Base-by-base conservation (phyloP, 2,797 vertebrate species). In the Darevskia nairensis region DNA sequence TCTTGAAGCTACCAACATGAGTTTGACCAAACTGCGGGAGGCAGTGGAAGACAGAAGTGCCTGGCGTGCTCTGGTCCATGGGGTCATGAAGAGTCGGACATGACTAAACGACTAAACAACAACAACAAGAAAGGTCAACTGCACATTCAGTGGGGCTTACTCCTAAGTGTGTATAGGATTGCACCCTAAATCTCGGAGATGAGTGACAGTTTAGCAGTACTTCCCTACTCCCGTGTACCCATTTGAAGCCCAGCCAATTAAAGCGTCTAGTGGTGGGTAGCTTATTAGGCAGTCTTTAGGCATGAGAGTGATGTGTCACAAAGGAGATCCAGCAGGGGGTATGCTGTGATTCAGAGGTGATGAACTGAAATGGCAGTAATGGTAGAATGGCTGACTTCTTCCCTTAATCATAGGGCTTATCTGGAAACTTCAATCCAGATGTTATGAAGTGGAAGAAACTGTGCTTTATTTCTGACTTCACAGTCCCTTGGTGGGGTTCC, bases 221-320 rank as follows among this genome's bases (percentile, higher is more conserved):
- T 88, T 90, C 55, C 11, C 68, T 8, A 39, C 0, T 83, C 55
- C 88, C 85, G 55, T 82, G 35, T 88, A n/a, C 85, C 7, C 5
- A 69, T n/a, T 59, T 93, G 77, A 88, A 76, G 86, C 35, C 23
- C 27, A 19, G 3, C 1, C 39, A 84, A 13, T 83, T 93, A 75
- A 90, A 88, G 39, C 81, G 2, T 8, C 41, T 25, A 76, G 15
- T 25, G 9, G 25, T 10, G 23, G 25, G 17, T 55, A 84, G 10
- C 35, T 74, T 89, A 92, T 89, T 59, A 80, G 41, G 21, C 44
- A 86, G 4, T 46, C 25, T 89, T 91, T 90, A 64, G 78, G 5
- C 17, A 81, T 86, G 35, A 77, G 90, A 90, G 1, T 55, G 78
- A 39, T 44, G 25, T 29, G 1, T 72, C 66, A 88, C 61, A 82